Evolutionary conservation across 2,113 vertebrate genomes (phyloP).

Genomic region (Oreocharis arfaki): DNA sequence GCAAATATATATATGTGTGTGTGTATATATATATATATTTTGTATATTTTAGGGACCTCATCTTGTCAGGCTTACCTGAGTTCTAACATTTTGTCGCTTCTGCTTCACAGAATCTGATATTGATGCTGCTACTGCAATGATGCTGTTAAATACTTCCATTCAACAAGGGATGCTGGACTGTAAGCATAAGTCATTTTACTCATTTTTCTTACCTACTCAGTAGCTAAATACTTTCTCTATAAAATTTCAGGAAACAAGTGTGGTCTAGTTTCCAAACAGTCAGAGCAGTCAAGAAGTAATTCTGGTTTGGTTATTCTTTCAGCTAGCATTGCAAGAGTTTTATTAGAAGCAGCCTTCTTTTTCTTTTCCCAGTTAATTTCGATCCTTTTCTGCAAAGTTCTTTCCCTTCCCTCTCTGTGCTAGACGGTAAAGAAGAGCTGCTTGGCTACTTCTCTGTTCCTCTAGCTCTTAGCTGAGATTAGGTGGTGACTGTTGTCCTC

Average conservation of each 20-base stretch:
- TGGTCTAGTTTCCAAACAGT: neutral
- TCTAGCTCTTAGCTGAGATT: neutral
- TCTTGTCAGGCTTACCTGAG: neutral
- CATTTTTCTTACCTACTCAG: neutral
- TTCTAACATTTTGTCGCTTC: slow-evolving; percentile 5
- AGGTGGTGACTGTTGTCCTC: neutral
- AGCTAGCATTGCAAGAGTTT: neutral
- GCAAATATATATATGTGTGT: neutral
- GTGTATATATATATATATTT: neutral
- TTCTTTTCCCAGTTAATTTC: neutral
- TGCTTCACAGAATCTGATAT: slow-evolving; percentile 94
- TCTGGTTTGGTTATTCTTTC: neutral
- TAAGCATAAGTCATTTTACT: slow-evolving; percentile 76
- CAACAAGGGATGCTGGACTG: slow-evolving; percentile 93
- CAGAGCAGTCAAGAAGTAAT: neutral
- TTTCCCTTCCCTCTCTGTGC: neutral
- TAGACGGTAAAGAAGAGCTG: neutral
- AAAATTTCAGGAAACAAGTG: neutral
- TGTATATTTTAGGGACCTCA: neutral
- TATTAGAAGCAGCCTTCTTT: neutral
- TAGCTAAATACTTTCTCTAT: neutral
- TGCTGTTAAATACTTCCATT: slow-evolving; percentile 98
- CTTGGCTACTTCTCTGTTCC: neutral
- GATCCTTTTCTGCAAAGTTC: neutral
- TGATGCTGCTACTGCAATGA: slow-evolving; percentile 99